These are phyloP conservation scores for Ochlodes sylvanus DNA, from an alignment of 2,888 invertebrate genomes.

Conservation along the genomic window DNA sequence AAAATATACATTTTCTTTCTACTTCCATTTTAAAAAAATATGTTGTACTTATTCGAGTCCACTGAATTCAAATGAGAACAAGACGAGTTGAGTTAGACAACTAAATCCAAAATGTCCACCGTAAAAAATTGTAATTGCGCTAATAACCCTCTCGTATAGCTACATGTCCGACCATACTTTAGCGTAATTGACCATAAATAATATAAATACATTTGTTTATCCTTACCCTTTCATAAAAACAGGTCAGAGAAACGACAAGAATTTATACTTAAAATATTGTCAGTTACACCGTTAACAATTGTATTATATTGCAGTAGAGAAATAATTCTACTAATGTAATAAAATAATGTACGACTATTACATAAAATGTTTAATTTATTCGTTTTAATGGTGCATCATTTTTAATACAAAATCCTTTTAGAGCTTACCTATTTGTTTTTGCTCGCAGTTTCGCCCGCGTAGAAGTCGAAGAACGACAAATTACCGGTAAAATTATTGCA, in stretches of 20 bases:
- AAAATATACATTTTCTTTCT: too few relatives aligned
- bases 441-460: too few relatives aligned
- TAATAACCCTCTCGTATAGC: conserved; percentile 64
- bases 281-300: conserved; percentile 6
- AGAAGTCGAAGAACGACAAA: too few relatives aligned
- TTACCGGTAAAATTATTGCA: too few relatives aligned
- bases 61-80: conserved; percentile 40
- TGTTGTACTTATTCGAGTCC: conserved; percentile 44
- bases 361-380: too few relatives aligned
- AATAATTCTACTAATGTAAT: too few relatives aligned
- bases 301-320: background rate
- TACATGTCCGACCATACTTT: conserved; percentile 61
- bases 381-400: too few relatives aligned
- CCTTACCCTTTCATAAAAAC: conserved; percentile 58
- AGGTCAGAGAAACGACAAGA: conserved; percentile 52
- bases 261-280: conserved; percentile 33
- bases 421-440: too few relatives aligned
- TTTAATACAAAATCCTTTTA: too few relatives aligned
- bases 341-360: too few relatives aligned
- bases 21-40: too few relatives aligned
- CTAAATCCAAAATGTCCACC: conserved; percentile 62
- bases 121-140: conserved; percentile 59
- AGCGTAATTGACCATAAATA: conserved; percentile 84
- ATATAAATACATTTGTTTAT: conserved; percentile 75
- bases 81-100: conserved; percentile 51